Base-by-base conservation (phyloP, 2,113 vertebrate species). In the Semicossyphus pulcher region DNA sequence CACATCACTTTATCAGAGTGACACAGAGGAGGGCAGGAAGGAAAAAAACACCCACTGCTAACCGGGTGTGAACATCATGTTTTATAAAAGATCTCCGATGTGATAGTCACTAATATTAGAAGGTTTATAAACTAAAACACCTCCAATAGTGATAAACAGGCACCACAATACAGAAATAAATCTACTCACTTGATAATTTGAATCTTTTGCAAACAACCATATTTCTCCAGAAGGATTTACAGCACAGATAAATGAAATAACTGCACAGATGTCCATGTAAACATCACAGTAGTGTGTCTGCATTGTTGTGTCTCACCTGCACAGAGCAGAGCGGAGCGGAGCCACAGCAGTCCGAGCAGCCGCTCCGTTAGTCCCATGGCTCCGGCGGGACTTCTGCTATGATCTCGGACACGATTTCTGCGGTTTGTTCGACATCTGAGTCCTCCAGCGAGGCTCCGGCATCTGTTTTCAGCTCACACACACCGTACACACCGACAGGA, bases 241-340 rank as follows among this genome's bases (percentile, higher is more conserved):
- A 18, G 3, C 25, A 47, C 2, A 12, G 14, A 32, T 15, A 4
- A 9, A 3, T 31, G 0, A 42, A 10, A 16, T 14, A 26, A 45
- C 20, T 45, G 34, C 3, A 15, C 29, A 29, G 42, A 16, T 39
- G n/a, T 49, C 8, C 34, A 15, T 58, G 11, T 20, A 3, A 61
- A 51, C 63, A 45, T 28, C 2, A 36, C 21, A n/a, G 56, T 59
- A 18, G 34, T 28, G 63, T 20, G 5, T 48, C 42, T 20, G 65
- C 62, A 67, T 86, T 81, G 88, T 87, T 67, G 59, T 70, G 26
- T 29, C 86, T 92, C 83, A 92, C 90, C 89, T 92, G 89, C 85
- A 78, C 66, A 61, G 48, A 88, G 78, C 82, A 26, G 60, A 65
- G 70, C 67, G 1, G 60, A 72, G 81, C 83, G 75, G 77, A 86